A percentile compares a stretch with the other conserved stretches of the same genome.
phyloP scores from a whole-genome alignment of 2,888 invertebrate species.

The Adelphocoris suturalis region DNA sequence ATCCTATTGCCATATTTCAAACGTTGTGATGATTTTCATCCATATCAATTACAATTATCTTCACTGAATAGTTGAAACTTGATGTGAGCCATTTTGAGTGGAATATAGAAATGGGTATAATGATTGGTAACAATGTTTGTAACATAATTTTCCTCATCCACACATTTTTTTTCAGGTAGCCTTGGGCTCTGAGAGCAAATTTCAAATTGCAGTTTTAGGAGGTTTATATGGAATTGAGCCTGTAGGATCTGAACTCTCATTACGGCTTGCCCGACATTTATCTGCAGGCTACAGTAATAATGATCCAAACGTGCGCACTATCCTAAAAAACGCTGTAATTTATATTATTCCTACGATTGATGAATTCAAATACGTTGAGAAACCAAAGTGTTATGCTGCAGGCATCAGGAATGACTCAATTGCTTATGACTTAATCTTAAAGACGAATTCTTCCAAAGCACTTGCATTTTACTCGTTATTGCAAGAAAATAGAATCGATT shows the following conservation, averaged over 20 bases:
- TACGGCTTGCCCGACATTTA: constrained; percentile 91
- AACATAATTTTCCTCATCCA: no score
- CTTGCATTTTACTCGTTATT: constrained; percentile 85
- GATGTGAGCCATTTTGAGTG: no score
- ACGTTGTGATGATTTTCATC: no score
- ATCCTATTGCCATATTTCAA: no score
- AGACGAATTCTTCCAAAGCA: constrained; percentile 77
- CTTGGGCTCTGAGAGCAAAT: constrained; percentile 88
- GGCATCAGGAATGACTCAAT: constrained; percentile 74
- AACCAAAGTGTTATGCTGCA: constrained; percentile 74
- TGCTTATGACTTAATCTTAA: constrained; percentile 74
- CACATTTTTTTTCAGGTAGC: constrained; percentile 82
- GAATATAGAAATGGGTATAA: no score
- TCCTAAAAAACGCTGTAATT: constrained; percentile 87
- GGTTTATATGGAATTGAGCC: constrained; percentile 90
- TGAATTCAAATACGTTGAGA: constrained; percentile 77
- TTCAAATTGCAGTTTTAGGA: constrained; percentile 90
- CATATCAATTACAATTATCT: no score
- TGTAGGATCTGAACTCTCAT: constrained; percentile 89
- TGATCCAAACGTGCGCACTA: constrained; percentile 83
- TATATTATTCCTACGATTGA: constrained; percentile 88
- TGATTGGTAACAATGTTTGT: no score
- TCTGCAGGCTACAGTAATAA: constrained; percentile 85
- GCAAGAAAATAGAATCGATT: constrained; percentile 80
- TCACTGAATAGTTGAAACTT: no score